Evolutionary conservation across 2,797 vertebrate genomes (phyloP).

Genomic region (Fistularia commersonii): DNA sequence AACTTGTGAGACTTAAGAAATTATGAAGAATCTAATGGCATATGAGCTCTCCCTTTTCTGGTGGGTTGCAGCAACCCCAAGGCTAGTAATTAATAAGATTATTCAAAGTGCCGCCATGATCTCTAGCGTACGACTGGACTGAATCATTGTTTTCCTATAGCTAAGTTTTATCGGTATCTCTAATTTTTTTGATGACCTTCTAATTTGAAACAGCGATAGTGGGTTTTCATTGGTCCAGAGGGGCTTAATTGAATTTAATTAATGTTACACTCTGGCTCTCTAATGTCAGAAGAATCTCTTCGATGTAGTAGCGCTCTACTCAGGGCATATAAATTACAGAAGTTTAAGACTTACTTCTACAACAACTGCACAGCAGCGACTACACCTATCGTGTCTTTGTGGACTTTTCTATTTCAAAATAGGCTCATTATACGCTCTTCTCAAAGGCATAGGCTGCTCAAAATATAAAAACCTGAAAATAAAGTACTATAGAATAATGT

Average conservation of each 20-base stretch:
- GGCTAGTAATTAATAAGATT: constrained; percentile 79
- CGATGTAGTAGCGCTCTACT: constrained; percentile 1
- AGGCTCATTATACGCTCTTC: constrained; percentile 18
- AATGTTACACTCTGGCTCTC: constrained; percentile 44
- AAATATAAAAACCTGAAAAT: constrained; percentile 62
- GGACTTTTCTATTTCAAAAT: constrained; percentile 17
- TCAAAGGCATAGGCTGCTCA: constrained; percentile 28
- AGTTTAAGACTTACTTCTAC: constrained; percentile 15
- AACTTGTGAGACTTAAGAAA: constrained; percentile 64
- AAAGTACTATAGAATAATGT: constrained; percentile 43
- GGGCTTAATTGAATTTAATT: constrained; percentile 67
- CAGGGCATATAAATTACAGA: constrained; percentile 18
- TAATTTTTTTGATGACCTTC: constrained; percentile 70
- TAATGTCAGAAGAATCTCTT: constrained; percentile 55
- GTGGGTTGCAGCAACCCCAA: constrained; percentile 55
- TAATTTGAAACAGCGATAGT: constrained; percentile 49
- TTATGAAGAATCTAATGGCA: constrained; percentile 65
- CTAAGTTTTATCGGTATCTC: constrained; percentile 62
- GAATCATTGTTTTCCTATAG: constrained; percentile 65
- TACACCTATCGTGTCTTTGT: constrained; percentile 28
- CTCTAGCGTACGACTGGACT: constrained; percentile 57
- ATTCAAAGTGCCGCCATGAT: constrained; percentile 72
- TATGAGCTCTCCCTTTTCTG: constrained; percentile 44
- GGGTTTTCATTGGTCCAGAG: constrained; percentile 56
- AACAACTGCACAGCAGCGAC: constrained; percentile 15